Evolutionary conservation across 53 echinoderm and acorn worm species (phyloP).

Genomic region (Holothuria leucospilota): DNA sequence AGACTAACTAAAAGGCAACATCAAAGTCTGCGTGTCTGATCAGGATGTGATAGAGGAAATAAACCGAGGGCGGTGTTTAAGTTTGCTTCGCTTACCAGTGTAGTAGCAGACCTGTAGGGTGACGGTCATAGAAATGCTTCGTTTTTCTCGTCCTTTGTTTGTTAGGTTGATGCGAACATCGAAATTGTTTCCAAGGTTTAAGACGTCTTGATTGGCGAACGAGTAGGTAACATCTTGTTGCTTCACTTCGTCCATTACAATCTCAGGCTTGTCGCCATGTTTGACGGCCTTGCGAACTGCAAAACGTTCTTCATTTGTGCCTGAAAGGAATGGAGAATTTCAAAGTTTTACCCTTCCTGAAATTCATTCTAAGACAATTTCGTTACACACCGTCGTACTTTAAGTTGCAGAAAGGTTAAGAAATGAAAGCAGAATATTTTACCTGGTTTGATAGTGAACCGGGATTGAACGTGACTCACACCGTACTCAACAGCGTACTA

Average conservation of each 20-base stretch:
- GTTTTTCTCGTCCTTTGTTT: slow-evolving; percentile 65
- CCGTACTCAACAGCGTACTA: too few species aligned
- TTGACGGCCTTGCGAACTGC: slow-evolving; percentile 65
- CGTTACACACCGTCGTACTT: too few species aligned
- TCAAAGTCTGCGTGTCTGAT: too few species aligned
- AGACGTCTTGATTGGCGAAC: slow-evolving; percentile 7
- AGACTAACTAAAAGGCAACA: too few species aligned
- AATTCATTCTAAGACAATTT: too few species aligned
- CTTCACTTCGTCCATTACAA: slow-evolving; percentile 24
- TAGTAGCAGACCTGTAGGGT: slow-evolving; percentile 66
- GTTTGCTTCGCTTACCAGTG: slow-evolving; percentile 49
- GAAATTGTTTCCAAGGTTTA: slow-evolving; percentile 64
- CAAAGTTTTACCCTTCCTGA: too few species aligned
- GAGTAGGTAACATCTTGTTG: slow-evolving; percentile 58
- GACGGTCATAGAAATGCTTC: slow-evolving; percentile 53
- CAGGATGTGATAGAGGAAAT: too few species aligned
- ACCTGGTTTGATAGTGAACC: too few species aligned
- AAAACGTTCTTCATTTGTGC: slow-evolving; percentile 56
- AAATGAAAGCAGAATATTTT: too few species aligned
- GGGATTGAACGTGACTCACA: too few species aligned
- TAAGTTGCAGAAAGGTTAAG: too few species aligned
- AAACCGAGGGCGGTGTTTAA: too few species aligned
- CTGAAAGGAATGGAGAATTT: background rate
- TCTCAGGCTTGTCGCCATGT: slow-evolving; percentile 65
- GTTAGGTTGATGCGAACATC: slow-evolving; percentile 49